phyloP scores from a whole-genome alignment of 1,140 invertebrate species.

The Heliconius hermathena region DNA sequence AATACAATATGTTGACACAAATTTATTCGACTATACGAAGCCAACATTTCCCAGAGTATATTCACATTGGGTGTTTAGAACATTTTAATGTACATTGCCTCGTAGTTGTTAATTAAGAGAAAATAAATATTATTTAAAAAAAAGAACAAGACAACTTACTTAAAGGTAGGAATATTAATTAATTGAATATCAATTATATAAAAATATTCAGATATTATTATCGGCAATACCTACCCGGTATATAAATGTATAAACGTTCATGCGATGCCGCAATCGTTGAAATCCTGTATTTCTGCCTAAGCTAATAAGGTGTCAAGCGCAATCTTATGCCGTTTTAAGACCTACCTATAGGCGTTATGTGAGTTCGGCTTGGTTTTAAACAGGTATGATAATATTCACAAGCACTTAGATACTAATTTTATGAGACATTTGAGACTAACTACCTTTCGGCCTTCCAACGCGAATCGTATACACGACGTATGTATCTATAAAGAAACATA shows the following conservation, averaged over 20 bases:
- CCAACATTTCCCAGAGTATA: conserved; percentile 1
- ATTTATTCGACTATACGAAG: not conserved
- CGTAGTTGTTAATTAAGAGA: conserved; percentile 18
- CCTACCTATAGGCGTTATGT: conserved; percentile 59
- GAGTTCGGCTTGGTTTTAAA: conserved; percentile 55
- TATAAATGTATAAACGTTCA: conserved; percentile 36
- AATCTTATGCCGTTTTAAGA: conserved; percentile 58
- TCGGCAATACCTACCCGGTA: conserved; percentile 33
- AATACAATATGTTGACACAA: not conserved
- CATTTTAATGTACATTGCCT: conserved; percentile 1
- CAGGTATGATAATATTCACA: conserved; percentile 67
- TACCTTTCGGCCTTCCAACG: conserved; percentile 54
- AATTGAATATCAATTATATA: conserved; percentile 42
- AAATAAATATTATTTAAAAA: conserved; percentile 22
- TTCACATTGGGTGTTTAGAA: conserved; percentile 23
- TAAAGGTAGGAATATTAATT: conserved; percentile 40
- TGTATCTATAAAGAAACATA: conserved; percentile 35
- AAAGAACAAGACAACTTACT: conserved; percentile 43
- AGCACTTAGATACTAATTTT: conserved; percentile 76
- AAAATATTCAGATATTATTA: conserved; percentile 46
- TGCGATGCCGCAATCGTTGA: conserved; percentile 42
- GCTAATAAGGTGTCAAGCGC: conserved; percentile 63
- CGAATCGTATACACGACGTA: conserved; percentile 28
- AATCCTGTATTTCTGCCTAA: conserved; percentile 53
- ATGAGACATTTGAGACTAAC: conserved; percentile 66